Conservation (phyloP, 2,888 invertebrate genomes). For the Amiota communis region DNA sequence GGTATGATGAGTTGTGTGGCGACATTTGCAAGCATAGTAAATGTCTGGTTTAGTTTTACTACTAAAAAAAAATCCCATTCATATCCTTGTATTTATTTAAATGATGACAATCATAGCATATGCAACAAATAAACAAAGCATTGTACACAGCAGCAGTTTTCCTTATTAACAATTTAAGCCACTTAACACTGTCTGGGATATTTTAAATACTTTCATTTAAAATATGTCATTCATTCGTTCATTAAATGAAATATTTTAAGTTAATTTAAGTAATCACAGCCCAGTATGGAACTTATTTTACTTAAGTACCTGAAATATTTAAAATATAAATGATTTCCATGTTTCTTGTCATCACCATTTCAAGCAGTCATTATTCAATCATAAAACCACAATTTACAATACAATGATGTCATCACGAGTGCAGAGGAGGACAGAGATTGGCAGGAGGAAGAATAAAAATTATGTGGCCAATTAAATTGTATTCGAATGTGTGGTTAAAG, state of each 20-base stretch:
- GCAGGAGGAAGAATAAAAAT: not conserved
- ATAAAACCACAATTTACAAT: slow-evolving; percentile 4
- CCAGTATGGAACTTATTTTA: too few relatives aligned
- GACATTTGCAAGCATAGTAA: slow-evolving; percentile 5
- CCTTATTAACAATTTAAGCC: not conserved
- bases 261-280: not conserved
- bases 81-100: slow-evolving; percentile 62
- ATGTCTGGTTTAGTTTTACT: slow-evolving; percentile 1
- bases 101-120: slow-evolving; percentile 55
- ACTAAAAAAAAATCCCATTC: slow-evolving; percentile 58
- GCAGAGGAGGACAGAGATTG: too few relatives aligned
- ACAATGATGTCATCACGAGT: not conserved
- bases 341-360: not conserved
- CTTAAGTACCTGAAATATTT: not conserved
- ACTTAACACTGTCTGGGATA: too few relatives aligned
- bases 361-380: slow-evolving; percentile 15
- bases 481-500: not conserved
- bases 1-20: not conserved
- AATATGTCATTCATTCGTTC: too few relatives aligned
- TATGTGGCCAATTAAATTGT: slow-evolving; percentile 24
- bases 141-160: slow-evolving; percentile 13
- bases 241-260: not conserved
- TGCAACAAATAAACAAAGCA: slow-evolving; percentile 47
- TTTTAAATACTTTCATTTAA: too few relatives aligned
- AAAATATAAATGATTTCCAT: not conserved